Evolutionary conservation across 2,797 vertebrate genomes (phyloP), one percentile per base, ranked within the genome.

Genomic region (Malurus splendens): DNA sequence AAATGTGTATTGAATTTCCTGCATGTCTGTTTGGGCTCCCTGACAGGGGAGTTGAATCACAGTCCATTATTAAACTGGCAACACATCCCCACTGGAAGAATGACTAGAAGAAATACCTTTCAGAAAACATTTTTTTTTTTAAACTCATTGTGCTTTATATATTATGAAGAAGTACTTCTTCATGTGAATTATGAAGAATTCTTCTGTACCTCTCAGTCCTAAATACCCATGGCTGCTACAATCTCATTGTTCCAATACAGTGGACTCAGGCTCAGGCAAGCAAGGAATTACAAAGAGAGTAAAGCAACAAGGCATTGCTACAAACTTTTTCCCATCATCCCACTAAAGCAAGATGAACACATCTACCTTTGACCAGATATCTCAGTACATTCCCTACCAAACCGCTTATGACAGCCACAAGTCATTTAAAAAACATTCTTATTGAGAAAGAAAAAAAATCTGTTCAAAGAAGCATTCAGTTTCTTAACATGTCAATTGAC

Each of bases 401-500:
- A 30, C 4, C 23, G 13, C 14, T 67, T 54, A 22, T 2, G 18
- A 42, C 2, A 4, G 39, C 4, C 32, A 71, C 12, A 60, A 52
- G 12, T 52, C 0, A 45, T 86, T 45, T 44, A 8, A 4, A 45
- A 65, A 81, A 41, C 33, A 11, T 56, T 74, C 36, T 42, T 42
- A 47, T 0, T 0, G 1, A 42, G 14, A 75, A 60, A 62, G 13
- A 54, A 72, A 65, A 13, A 16, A 41, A 50, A 7, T 9, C 0
- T 2, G 3, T 47, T 82, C 18, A 36, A 66, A 78, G 44, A 75
- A 48, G 2, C 2, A 1, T 42, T 67, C 6, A 4, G 18, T 66
- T 64, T 70, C 38, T 80, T 65, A 65, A 71, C 11, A 17, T 14
- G 19, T 30, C 52, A 67, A 41, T 22, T 56, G 45, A 74, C 22